Percentiles rank a stretch among this genome's conserved stretches.
These are phyloP conservation scores for Anagyrus pseudococci DNA, from an alignment of 2,888 invertebrate species.

Conservation along the genomic window DNA sequence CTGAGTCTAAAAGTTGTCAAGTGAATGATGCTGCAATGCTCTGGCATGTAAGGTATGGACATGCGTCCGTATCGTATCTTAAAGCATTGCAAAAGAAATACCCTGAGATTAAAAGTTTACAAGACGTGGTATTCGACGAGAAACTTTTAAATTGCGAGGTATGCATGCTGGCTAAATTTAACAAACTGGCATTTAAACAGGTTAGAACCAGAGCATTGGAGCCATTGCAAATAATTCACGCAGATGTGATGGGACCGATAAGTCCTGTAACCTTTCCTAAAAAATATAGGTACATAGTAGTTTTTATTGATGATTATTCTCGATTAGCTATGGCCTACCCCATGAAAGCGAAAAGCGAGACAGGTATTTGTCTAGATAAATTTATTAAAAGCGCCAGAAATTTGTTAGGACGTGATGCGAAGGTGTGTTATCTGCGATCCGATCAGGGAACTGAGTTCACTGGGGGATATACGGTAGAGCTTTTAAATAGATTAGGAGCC, in stretches of 20 bases:
- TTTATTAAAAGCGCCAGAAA: conserved; percentile 40
- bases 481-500: conserved; percentile 34
- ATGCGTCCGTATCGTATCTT: conserved; percentile 41
- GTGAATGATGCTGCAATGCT: conserved; percentile 24
- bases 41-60: conserved; percentile 35
- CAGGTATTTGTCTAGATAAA: conserved; percentile 27
- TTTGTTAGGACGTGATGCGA: conserved; percentile 38
- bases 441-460: conserved; percentile 42
- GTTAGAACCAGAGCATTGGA: background rate
- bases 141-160: conserved; percentile 42
- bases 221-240: conserved; percentile 32
- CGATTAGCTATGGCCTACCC: conserved; percentile 39
- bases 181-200: conserved; percentile 37
- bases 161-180: conserved; percentile 37
- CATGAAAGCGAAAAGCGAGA: conserved; percentile 39
- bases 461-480: conserved; percentile 38
- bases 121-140: conserved; percentile 43
- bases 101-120: conserved; percentile 11
- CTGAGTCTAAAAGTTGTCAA: conserved; percentile 7
- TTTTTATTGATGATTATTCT: conserved; percentile 41
- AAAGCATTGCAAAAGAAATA: conserved; percentile 41
- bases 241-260: conserved; percentile 40
- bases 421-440: conserved; percentile 41
- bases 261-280: conserved; percentile 33
- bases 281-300: conserved; percentile 35